Base-by-base conservation (phyloP, 2,113 vertebrate species). In the Cyprinodon variegatus region DNA sequence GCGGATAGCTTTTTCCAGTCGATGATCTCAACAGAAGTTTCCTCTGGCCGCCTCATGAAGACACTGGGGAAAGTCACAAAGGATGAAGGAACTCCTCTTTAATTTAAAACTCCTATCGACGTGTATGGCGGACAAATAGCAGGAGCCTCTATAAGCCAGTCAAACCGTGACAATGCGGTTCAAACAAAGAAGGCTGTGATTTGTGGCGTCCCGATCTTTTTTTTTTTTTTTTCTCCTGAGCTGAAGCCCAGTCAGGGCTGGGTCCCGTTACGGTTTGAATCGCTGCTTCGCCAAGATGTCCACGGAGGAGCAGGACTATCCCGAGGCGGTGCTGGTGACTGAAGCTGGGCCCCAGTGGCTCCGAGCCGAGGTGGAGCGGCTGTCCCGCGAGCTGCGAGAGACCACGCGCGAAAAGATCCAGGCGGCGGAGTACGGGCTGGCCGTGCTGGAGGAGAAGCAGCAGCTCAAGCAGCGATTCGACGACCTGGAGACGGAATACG, bases 341-440 rank as follows among this genome's bases (percentile, higher is more conserved):
- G 96, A 96, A 89, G 95, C 95, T 82, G 96, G 96, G 74, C 95
- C 96, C 9, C 95, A 96, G 86, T 96, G 96, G 96, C 95, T 98
- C 81, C 95, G 92, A 53, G 90, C 86, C 6, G 97, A 99, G 93
- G 89, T 97, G 46, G 96, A 96, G 86, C 94, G 98, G 74, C 93
- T 99, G 29, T 94, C 92, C 62, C 94, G 95, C 73, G 98, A 99
- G 89, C 95, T 99, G 85, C 93, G 96, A 13, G 98, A 98, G 78
- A 98, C 97, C 78, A 98, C 95, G 77, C 95, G 95, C 4, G 95
- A 99, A 93, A 98, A 99, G 95, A 98, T 99, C 91, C 97, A 99
- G 93, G 98, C 98, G 75, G 98, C 98, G 4, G 96, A 99, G 83
- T 99, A 98, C 36, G 97, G 98, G 66, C 93, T 99, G 86, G 98